Evolutionary conservation across 2,797 vertebrate species (phyloP).

Genomic region (Otolemur crassicaudatus): DNA sequence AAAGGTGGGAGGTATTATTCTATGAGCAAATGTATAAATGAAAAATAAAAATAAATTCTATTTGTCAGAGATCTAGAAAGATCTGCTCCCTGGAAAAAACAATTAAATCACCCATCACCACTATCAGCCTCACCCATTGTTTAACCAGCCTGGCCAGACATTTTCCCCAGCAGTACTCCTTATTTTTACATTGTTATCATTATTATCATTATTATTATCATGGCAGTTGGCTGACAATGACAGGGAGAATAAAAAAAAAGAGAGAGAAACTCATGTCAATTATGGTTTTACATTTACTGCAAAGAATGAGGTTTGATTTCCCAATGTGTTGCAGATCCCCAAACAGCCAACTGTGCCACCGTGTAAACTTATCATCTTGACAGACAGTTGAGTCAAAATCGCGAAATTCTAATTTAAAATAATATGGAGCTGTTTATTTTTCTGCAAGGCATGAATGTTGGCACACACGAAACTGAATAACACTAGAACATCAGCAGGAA

Average conservation of each 20-base stretch:
- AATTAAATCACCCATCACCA: not conserved
- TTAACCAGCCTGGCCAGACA: not conserved
- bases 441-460: not conserved
- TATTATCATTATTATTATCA: not conserved
- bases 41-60: conserved; percentile 12
- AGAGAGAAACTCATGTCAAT: not conserved
- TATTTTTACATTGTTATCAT: not conserved
- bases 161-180: not conserved
- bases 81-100: not conserved
- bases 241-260: not conserved
- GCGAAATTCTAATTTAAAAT: conserved; percentile 39
- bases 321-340: not conserved
- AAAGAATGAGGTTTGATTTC: not conserved
- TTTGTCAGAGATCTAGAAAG: not conserved
- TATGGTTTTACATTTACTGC: not conserved
- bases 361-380: not conserved
- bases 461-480: not conserved
- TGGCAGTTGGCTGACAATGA: not conserved
- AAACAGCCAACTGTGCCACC: not conserved
- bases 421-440: conserved; percentile 10
- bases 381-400: conserved; percentile 3
- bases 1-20: not conserved
- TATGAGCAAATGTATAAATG: not conserved
- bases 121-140: not conserved
- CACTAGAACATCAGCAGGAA: not conserved